These are phyloP conservation scores for Trachurus trachurus DNA, from an alignment of 2,797 vertebrate genomes.

Conservation along the genomic window DNA sequence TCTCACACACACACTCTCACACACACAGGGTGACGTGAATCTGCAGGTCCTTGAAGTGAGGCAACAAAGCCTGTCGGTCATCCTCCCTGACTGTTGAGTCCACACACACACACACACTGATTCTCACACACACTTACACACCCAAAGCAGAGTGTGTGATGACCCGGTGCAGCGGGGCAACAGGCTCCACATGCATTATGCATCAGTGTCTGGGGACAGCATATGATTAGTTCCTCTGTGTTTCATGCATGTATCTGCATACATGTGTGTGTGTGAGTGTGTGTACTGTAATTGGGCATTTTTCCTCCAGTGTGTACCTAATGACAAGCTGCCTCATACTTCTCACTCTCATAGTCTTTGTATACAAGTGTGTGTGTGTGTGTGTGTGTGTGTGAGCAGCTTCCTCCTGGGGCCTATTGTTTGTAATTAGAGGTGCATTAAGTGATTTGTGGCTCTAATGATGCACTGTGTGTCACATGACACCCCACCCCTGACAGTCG, in stretches of 20 bases:
- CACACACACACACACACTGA: conserved; percentile 18
- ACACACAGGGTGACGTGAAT: not conserved
- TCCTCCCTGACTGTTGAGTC: not conserved
- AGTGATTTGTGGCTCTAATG: conserved; percentile 45
- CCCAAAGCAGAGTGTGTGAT: conserved; percentile 25
- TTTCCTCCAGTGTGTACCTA: not conserved
- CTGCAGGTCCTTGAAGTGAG: conserved; percentile 4
- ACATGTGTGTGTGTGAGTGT: not conserved
- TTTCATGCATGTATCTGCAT: not conserved
- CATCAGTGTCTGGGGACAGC: conserved; percentile 56
- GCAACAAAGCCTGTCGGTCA: conserved; percentile 38
- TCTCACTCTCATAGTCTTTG: not conserved
- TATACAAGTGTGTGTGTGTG: conserved; percentile 10
- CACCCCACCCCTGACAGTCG: not conserved
- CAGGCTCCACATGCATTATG: conserved; percentile 49
- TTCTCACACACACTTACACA: conserved; percentile 12
- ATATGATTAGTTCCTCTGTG: conserved; percentile 38
- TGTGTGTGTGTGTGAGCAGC: conserved; percentile 1
- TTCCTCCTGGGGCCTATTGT: conserved; percentile 15
- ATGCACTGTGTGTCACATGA: conserved; percentile 29
- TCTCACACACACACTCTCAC: not conserved
- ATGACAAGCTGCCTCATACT: conserved; percentile 19
- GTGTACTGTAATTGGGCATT: conserved; percentile 5
- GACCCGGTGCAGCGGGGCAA: conserved; percentile 21
- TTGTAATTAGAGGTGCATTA: conserved; percentile 46